Evolutionary conservation across 92 coral and sea anemone species (phyloP), one percentile per base, ranked within the genome.

Genomic region (Anthopleura xanthogrammica): DNA sequence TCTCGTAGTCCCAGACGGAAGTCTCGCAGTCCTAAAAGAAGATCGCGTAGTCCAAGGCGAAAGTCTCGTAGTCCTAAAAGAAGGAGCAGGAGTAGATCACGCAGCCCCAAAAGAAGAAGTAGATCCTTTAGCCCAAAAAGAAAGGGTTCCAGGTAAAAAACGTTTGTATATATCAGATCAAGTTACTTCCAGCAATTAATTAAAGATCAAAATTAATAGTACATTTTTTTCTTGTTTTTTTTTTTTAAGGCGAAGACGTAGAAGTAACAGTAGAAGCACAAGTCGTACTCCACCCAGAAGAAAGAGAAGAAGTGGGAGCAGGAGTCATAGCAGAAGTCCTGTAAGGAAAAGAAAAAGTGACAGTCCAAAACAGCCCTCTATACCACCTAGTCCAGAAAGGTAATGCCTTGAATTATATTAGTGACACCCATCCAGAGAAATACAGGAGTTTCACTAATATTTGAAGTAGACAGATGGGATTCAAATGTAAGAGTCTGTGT

Each of bases 231-330:
- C 24, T 58, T 16, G 13, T 58, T 58, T 62, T 62, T 19, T 62
- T 19, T n/a, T 29, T 29, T 29, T 29, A 29, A 62, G 70, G 29
- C 24, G 39, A 62, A 62, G 70, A 62, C 70, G 29, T 62, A 62
- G 70, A 14, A 80, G 81, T 23, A n/a, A 70, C n/a, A 79, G 85
- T 64, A 83, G 87, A 66, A 86, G 85, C 82, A 80, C 77, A 76
- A 89, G 89, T 52, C 92, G 88, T 82, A 86, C 90, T 62, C 87
- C 86, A 7, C 85, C 86, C 10, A 85, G 98, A 79, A 81, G 86
- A 17, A 87, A 86, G 46, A 89, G 93, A 57, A 82, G 83, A 82
- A 95, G 97, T 80, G 85, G 77, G 50, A 94, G 95, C 82, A 93
- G 85, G 65, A 92, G 90, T 16, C 75, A 52, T 55, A 87, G 86